Conservation (phyloP, 2,888 invertebrate genomes). For the Ophioninae sp. region DNA sequence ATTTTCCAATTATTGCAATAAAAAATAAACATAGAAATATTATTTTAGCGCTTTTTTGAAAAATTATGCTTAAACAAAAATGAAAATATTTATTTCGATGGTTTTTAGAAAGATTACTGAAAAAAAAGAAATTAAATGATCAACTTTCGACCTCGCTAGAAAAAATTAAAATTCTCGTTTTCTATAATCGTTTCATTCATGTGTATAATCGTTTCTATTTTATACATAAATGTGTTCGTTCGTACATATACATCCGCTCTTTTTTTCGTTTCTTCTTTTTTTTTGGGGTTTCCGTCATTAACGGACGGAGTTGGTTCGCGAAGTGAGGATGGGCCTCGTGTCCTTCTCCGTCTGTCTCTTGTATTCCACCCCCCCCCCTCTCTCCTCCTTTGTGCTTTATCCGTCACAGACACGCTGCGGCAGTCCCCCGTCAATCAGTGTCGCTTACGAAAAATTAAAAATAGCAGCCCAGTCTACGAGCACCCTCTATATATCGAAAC, state of each 20-base stretch:
- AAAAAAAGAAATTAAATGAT: too few species aligned
- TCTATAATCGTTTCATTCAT: slow-evolving; percentile 2
- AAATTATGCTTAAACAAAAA: too few species aligned
- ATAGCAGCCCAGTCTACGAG: slow-evolving; percentile 49
- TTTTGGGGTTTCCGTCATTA: slow-evolving; percentile 47
- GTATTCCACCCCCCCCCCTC: slow-evolving; percentile 7
- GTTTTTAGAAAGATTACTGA: too few species aligned
- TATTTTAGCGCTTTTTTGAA: too few species aligned
- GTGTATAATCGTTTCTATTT: background rate
- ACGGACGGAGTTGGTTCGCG: slow-evolving; percentile 40
- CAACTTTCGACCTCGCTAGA: background rate
- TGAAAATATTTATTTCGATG: too few species aligned
- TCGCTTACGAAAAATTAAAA: slow-evolving; percentile 61
- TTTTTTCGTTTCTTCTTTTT: background rate
- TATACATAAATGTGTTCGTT: background rate
- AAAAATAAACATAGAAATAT: too few species aligned
- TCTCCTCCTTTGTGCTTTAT: slow-evolving; percentile 17
- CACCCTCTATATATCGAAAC: slow-evolving; percentile 22
- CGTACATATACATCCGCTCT: background rate
- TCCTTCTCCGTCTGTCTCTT: slow-evolving; percentile 46
- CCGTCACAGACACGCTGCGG: slow-evolving; percentile 35
- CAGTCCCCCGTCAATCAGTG: slow-evolving; percentile 61
- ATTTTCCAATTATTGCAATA: too few species aligned
- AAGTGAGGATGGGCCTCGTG: slow-evolving; percentile 44
- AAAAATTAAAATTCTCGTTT: slow-evolving; percentile 20